Evolutionary conservation across 1,140 invertebrate species (phyloP).

Genomic region (Hirudo medicinalis): DNA sequence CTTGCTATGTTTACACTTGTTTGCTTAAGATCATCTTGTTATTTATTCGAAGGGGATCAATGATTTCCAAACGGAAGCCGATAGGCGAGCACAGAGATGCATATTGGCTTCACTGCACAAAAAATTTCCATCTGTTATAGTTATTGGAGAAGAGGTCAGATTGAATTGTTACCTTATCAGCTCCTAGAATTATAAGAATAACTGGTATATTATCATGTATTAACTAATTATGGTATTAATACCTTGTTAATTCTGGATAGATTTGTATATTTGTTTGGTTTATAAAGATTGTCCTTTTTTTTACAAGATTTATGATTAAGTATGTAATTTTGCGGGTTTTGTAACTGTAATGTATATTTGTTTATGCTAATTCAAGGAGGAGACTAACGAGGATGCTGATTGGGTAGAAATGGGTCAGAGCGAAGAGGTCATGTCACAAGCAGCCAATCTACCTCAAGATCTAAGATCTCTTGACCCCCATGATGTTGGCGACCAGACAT

Average conservation of each 20-base stretch:
- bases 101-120: slow-evolving; percentile 71
- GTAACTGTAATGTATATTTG: no score
- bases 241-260: no score
- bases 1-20: no score
- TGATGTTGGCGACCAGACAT: neutral
- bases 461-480: neutral
- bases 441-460: slow-evolving; percentile 12
- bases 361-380: no score
- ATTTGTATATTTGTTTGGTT: no score
- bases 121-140: slow-evolving; percentile 68
- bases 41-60: slow-evolving; percentile 54
- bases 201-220: no score
- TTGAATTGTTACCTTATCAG: slow-evolving; percentile 12
- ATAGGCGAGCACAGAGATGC: slow-evolving; percentile 77
- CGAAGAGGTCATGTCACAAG: slow-evolving; percentile 4
- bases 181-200: neutral
- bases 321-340: no score
- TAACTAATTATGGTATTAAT: no score
- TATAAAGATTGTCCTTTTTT: no score
- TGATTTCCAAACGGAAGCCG: slow-evolving; percentile 93
- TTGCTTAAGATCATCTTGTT: no score
- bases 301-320: no score
- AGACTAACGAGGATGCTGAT: neutral
- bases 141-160: slow-evolving; percentile 81
- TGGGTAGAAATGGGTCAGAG: slow-evolving; percentile 12